Conservation (phyloP, 2,113 vertebrate genomes). For the Anser cygnoides region DNA sequence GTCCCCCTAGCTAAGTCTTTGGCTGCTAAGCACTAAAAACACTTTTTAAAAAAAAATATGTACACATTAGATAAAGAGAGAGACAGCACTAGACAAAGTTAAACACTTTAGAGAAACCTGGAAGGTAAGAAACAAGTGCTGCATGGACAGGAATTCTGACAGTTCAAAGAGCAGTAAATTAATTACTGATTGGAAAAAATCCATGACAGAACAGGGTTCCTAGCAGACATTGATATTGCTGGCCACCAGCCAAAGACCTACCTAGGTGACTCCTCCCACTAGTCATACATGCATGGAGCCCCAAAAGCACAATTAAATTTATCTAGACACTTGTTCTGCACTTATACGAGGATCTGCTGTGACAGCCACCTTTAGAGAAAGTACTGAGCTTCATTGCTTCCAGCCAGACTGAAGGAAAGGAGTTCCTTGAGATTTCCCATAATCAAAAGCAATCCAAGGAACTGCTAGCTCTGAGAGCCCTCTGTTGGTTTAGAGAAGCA, state of each 20-base stretch:
- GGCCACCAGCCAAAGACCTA: conserved; percentile 50
- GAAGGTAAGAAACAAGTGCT: background rate
- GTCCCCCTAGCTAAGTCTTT: conserved; percentile 60
- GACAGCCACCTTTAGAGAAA: conserved; percentile 57
- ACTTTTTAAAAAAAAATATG: conserved; percentile 32
- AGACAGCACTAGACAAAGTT: background rate
- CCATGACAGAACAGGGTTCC: background rate
- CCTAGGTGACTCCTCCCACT: conserved; percentile 23
- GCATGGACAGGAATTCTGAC: background rate
- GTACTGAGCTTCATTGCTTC: background rate
- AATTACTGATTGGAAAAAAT: background rate
- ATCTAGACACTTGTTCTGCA: background rate
- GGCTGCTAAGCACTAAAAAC: conserved; percentile 58
- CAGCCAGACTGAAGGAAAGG: background rate
- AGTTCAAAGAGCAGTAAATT: background rate
- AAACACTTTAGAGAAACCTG: background rate
- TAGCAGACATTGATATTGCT: background rate
- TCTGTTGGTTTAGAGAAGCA: background rate
- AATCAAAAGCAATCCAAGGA: background rate
- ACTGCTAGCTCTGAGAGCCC: background rate
- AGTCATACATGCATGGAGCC: conserved; percentile 47
- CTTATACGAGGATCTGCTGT: conserved; percentile 14
- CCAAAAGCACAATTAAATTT: background rate
- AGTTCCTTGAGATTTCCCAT: background rate
- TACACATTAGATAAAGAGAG: conserved; percentile 25